A percentile compares a stretch with the other conserved stretches of the same genome.
Evolutionary conservation across 2,113 vertebrate genomes (phyloP).

Genomic region (Hippolais icterina): DNA sequence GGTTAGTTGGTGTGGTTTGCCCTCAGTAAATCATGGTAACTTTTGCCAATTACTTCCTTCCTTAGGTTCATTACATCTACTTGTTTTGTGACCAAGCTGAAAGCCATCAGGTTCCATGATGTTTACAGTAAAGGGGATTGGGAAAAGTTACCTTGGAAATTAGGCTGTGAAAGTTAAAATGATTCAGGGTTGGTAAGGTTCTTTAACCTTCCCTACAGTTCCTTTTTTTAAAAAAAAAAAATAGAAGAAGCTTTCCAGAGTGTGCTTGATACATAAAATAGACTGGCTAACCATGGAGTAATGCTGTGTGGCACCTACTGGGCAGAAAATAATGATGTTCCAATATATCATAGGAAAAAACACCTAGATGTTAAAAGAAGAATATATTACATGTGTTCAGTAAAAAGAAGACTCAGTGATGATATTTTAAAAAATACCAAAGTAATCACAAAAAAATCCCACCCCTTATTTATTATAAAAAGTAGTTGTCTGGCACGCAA

Average conservation of each 20-base stretch:
- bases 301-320: not conserved
- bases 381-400: not conserved
- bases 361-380: not conserved
- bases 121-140: not conserved
- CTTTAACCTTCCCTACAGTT: not conserved
- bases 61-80: not conserved
- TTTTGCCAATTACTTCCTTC: not conserved
- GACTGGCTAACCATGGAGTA: not conserved
- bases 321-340: slow-evolving; percentile 1
- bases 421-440: not conserved
- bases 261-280: not conserved
- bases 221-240: too few relatives aligned
- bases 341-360: not conserved
- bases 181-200: not conserved
- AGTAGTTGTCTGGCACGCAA: not conserved
- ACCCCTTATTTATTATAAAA: not conserved
- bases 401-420: not conserved
- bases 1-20: not conserved
- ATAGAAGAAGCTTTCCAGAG: not conserved
- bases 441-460: not conserved
- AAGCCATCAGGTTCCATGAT: not conserved
- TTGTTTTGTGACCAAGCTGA: not conserved
- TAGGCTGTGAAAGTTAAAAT: not conserved
- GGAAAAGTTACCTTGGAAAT: not conserved
- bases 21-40: not conserved